phyloP scores from a whole-genome alignment of 2,113 vertebrate genomes.

The Eclectus roratus region DNA sequence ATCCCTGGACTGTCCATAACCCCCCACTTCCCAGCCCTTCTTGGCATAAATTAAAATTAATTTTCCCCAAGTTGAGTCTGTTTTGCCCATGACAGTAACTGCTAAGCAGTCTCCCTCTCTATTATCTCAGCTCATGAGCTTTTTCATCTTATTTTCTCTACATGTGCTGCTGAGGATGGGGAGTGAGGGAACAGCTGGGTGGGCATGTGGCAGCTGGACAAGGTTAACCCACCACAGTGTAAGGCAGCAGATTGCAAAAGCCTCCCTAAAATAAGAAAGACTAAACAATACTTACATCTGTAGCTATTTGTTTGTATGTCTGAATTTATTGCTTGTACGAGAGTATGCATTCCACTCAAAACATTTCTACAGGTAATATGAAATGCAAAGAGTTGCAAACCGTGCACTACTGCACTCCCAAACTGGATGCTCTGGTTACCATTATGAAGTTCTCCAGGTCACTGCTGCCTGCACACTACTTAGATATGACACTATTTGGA shows the following conservation, averaged over 20 bases:
- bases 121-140: not conserved
- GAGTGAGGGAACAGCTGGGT: not conserved
- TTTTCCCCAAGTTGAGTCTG: not conserved
- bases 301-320: not conserved
- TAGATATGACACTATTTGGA: rapidly evolving
- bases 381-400: not conserved
- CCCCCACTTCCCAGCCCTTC: not conserved
- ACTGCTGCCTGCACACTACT: not conserved
- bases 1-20: not conserved
- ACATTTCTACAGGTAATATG: not conserved
- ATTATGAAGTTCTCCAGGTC: not conserved
- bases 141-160: not conserved
- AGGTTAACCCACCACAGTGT: not conserved
- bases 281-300: not conserved
- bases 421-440: not conserved
- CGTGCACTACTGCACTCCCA: not conserved
- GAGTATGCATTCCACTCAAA: not conserved
- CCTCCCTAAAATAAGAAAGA: not conserved
- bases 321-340: not conserved
- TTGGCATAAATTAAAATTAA: not conserved
- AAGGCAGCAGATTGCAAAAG: not conserved
- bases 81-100: not conserved
- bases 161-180: not conserved
- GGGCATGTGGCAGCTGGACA: not conserved
- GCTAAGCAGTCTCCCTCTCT: not conserved